Conservation (phyloP, 2,113 vertebrate genomes). For the Lepidothrix coronata region DNA sequence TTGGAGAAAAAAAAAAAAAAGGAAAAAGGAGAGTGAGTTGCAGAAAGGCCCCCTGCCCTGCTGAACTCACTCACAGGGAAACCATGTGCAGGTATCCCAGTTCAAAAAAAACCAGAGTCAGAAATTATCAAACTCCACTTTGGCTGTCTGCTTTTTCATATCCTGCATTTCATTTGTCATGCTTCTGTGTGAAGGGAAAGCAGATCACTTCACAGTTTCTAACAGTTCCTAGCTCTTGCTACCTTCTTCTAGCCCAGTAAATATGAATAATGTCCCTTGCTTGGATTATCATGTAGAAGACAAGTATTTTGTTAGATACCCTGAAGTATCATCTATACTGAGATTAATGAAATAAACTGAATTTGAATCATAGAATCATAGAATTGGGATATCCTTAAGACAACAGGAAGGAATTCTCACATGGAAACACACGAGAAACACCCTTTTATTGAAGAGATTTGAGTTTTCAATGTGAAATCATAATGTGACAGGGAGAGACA, state of each 20-base stretch:
- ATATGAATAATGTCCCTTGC: not conserved
- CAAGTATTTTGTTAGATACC: not conserved
- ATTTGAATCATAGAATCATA: not conserved
- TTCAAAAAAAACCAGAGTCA: not conserved
- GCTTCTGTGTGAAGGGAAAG: not conserved
- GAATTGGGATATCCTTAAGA: not conserved
- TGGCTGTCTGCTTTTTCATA: not conserved
- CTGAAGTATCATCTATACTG: not conserved
- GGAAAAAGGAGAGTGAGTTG: not conserved
- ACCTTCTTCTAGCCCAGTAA: not conserved
- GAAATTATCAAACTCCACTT: conserved; percentile 8
- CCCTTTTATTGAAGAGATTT: not conserved
- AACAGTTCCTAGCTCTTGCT: not conserved
- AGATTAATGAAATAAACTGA: not conserved
- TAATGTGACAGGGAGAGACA: not conserved
- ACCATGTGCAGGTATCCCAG: conserved; percentile 16
- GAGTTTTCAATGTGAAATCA: not conserved
- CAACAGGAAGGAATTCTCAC: not conserved
- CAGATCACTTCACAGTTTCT: not conserved
- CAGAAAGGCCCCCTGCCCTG: not conserved
- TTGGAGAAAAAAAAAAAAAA: not conserved
- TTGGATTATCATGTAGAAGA: not conserved
- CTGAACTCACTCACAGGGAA: conserved; percentile 23
- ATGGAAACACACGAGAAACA: not conserved
- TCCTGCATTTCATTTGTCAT: conserved; percentile 12